Base-by-base conservation (phyloP, 2,113 vertebrate species). In the Uria aalge region DNA sequence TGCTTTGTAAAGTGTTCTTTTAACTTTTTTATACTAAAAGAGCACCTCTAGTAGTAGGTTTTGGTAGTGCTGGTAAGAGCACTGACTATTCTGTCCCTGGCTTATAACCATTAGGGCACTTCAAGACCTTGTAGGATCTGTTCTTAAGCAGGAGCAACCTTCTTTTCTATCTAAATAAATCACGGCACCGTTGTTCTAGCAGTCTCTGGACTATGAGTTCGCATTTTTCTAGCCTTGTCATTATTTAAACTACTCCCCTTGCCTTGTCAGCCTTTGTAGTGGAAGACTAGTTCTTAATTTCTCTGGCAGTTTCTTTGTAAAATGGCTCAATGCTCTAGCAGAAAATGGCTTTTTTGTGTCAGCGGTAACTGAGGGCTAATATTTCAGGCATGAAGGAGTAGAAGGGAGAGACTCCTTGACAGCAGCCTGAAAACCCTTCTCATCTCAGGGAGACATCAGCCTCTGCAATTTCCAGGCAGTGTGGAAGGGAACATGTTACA, bases 291-390 rank as follows among this genome's bases (percentile, higher is more conserved):
- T 63, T 85, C 60, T 91, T 91, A 72, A 85, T 96, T 90, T 91
- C 48, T 59, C 47, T 82, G 91, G 34, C 77, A 95, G 73, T 79
- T 92, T 75, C 64, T 91, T 89, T 92, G 79, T 89, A 71, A 81
- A 84, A 74, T 47, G 55, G 63, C 67, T 85, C 52, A 81, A 6
- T 92, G 43, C 50, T 63, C 20, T 81, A 72, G 74, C 48, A 63
- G 85, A 85, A 95, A 92, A 94, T 90, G 88, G 20, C 23, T 82
- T 88, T 95, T 91, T 84, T 71, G 55, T 94, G 73, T 80, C 84
- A 55, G 55, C 11, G 3, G 18, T 64, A 90, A 85, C 56, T 56
- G 77, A 91, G 85, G 36, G 40, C 56, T 85, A 89, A 27, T 94
- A 84, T 82, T 90, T 94, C 73, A 87, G 77, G 40, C 30, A 52